These are phyloP conservation scores for Chanos chanos DNA, from an alignment of 2,797 vertebrate species.

Conservation along the genomic window DNA sequence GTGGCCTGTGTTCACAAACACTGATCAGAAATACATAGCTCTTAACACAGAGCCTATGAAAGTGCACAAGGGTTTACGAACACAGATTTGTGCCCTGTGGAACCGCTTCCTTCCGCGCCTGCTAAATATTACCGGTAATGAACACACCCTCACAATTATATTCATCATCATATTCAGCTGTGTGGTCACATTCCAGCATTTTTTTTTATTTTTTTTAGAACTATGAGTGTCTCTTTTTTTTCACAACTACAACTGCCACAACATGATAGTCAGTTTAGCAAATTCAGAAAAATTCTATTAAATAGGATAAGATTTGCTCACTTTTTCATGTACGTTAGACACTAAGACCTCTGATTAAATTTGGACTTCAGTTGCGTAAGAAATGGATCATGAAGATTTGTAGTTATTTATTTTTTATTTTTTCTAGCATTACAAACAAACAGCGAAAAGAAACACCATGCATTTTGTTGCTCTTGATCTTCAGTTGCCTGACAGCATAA, in stretches of 20 bases:
- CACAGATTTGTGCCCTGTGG: constrained; percentile 90
- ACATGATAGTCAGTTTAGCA: background rate
- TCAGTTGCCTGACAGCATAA: too few species aligned
- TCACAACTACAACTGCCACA: background rate
- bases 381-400: too few species aligned
- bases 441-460: too few species aligned
- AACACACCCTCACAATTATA: background rate
- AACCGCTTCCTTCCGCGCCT: constrained; percentile 87
- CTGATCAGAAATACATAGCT: constrained; percentile 76
- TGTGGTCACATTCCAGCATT: background rate
- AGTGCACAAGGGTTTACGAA: constrained; percentile 76
- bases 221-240: background rate
- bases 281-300: too few species aligned
- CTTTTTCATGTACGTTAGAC: too few species aligned
- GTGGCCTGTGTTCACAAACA: constrained; percentile 81
- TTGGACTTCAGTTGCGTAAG: too few species aligned
- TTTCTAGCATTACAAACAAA: too few species aligned
- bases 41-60: constrained; percentile 77
- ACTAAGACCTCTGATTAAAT: too few species aligned
- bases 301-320: too few species aligned
- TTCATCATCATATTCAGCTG: too few species aligned
- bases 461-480: too few species aligned
- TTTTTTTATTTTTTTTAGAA: background rate
- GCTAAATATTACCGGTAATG: constrained; percentile 86
- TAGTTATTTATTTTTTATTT: too few species aligned